A percentile compares a stretch with the other conserved stretches of the same genome.
These are phyloP conservation scores for Arremon aurantiirostris DNA, from an alignment of 2,797 vertebrate genomes.

Conservation along the genomic window DNA sequence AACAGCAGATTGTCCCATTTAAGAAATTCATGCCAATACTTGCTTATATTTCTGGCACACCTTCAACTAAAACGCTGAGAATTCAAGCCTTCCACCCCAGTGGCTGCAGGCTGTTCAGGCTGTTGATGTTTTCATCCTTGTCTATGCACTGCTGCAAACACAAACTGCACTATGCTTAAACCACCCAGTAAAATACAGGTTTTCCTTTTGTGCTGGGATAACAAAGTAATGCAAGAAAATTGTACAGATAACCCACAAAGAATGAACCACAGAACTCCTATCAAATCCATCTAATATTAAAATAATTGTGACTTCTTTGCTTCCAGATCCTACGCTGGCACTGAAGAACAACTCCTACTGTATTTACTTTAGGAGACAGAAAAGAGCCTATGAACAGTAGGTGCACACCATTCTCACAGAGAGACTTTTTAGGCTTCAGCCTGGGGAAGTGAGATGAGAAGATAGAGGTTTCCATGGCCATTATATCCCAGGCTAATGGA, in stretches of 20 bases:
- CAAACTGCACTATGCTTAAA: neutral
- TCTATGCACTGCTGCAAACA: neutral
- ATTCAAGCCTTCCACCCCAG: neutral
- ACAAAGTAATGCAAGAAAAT: neutral
- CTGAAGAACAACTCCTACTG: neutral
- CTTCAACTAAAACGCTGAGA: conserved; percentile 11
- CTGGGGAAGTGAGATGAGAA: neutral
- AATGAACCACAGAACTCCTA: neutral
- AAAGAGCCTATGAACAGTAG: neutral
- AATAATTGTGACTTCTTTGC: neutral
- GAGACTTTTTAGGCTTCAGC: neutral
- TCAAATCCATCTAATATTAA: neutral
- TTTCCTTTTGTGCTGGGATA: neutral
- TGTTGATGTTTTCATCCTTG: neutral
- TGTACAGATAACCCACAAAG: neutral
- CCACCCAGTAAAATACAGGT: neutral
- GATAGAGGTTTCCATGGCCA: no score
- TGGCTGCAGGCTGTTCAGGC: neutral
- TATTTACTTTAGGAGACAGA: neutral
- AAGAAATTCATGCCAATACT: conserved; percentile 12
- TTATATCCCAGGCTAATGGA: neutral
- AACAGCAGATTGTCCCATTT: conserved; percentile 2
- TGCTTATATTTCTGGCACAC: neutral
- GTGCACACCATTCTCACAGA: neutral
- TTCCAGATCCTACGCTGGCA: neutral